Evolutionary conservation across 2,888 invertebrate species (phyloP).

Genomic region (Dryobotodes eremita): DNA sequence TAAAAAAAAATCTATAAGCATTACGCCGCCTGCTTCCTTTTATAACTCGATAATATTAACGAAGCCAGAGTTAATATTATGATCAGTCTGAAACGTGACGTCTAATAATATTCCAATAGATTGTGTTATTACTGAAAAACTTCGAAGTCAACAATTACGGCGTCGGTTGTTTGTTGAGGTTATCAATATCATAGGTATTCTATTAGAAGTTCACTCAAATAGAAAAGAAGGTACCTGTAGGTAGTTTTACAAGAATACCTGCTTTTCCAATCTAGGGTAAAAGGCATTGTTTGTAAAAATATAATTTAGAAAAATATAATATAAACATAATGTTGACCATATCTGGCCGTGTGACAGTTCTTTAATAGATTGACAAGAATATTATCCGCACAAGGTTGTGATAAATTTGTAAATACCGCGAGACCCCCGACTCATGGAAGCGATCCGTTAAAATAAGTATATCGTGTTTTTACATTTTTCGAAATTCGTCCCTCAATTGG

Average conservation of each 20-base stretch:
- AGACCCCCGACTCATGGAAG: constrained; percentile 43
- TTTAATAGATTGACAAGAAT: neutral
- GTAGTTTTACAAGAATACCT: neutral
- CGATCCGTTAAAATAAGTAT: constrained; percentile 23
- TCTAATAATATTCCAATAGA: neutral
- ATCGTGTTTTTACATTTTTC: too few species aligned
- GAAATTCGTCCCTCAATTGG: too few species aligned
- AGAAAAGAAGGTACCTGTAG: too few species aligned
- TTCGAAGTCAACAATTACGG: neutral
- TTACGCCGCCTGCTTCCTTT: too few species aligned
- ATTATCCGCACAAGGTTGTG: neutral
- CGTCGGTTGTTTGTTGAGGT: neutral
- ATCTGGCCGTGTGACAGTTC: neutral
- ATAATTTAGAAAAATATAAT: neutral
- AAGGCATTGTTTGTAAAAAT: neutral
- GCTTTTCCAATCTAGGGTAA: neutral
- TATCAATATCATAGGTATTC: neutral
- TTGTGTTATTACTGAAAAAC: neutral
- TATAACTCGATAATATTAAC: constrained; percentile 3
- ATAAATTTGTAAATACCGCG: constrained; percentile 43
- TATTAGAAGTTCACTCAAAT: neutral
- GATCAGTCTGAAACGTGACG: too few species aligned
- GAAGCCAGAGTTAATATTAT: constrained; percentile 15
- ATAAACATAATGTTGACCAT: neutral
- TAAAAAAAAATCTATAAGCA: neutral